Evolutionary conservation across 2,888 invertebrate genomes (phyloP), one percentile per base, ranked within the genome.

Genomic region (Adelognathus sp.): DNA sequence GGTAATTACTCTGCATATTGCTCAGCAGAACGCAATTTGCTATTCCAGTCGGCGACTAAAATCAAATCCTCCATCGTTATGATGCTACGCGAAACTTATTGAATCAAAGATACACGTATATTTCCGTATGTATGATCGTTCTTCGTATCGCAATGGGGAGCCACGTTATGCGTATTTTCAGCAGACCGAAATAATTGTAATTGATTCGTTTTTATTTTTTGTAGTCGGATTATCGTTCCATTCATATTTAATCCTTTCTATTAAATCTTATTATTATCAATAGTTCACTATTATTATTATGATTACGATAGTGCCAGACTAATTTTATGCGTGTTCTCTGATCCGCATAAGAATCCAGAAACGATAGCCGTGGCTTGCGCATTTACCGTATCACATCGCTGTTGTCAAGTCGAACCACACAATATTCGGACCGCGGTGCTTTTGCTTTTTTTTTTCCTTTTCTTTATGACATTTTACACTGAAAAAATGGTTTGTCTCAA

Each of bases 251-350:
- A 50, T 24, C 36, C 44, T 73, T 56, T 33, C 33, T 21, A 66
- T 41, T 29, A 44, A n/a, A n/a, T 36, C 33, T 44, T 44, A 64
- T 33, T 64, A 44, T 66, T 60, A 44, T 66, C 58, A 41, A 36
- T 54, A 46, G 41, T 71, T 67, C 52, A 67, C 67, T 79, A 79
- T 77, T 76, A 81, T 39, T 61, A 79, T 66, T 74, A 60, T 56
- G 70, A 74, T 76, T 76, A 79, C 67, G 76, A 81, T 71, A 79
- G 79, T 76, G 74, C 76, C 79, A 67, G 73, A 76, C 73, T 67
- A 76, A 70, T 58, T 69, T 64, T 29, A 72, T 76, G 69, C 77
- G 66, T 75, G 50, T 50, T 64, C 31, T 69, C 72, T 36, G 60
- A 73, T 46, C 52, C 67, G 50, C 46, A 67, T 79, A 41, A 27